These are phyloP conservation scores for Peromyscus aztecus DNA, from an alignment of 2,797 vertebrate species.

Conservation along the genomic window DNA sequence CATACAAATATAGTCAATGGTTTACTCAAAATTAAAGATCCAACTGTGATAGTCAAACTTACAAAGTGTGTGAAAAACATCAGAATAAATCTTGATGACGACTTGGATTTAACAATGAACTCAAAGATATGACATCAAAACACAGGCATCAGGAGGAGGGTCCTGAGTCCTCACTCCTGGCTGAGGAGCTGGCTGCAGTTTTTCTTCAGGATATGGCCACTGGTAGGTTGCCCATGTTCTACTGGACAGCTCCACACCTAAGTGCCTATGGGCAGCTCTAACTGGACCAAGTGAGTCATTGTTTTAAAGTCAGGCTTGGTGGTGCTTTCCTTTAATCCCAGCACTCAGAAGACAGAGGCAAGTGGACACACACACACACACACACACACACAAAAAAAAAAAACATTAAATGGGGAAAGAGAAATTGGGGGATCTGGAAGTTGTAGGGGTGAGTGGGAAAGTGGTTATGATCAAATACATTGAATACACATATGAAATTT, in stretches of 20 bases:
- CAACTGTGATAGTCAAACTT: conserved; percentile 43
- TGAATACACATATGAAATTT: background rate
- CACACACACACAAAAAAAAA: too few species aligned
- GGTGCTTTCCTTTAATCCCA: background rate
- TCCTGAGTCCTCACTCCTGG: background rate
- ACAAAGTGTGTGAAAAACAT: conserved; percentile 11
- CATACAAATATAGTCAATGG: background rate
- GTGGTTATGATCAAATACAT: background rate
- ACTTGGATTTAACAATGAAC: conserved; percentile 10
- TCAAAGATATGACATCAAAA: conserved; percentile 38
- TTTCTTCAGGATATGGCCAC: background rate
- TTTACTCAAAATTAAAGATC: conserved; percentile 36
- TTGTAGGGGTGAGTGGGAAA: background rate
- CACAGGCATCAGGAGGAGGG: background rate
- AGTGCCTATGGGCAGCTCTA: background rate
- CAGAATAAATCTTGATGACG: conserved; percentile 6
- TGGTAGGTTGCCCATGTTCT: background rate
- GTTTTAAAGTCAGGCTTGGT: background rate
- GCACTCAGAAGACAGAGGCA: background rate
- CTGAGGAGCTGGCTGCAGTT: background rate
- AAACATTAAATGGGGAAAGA: background rate
- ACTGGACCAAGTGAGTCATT: background rate
- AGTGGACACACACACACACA: too few species aligned
- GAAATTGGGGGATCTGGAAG: background rate
- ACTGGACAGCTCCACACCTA: background rate